Percentiles rank a stretch among this genome's conserved stretches.
phyloP scores from a whole-genome alignment of 1,140 invertebrate species.

The Orussus abietinus region DNA sequence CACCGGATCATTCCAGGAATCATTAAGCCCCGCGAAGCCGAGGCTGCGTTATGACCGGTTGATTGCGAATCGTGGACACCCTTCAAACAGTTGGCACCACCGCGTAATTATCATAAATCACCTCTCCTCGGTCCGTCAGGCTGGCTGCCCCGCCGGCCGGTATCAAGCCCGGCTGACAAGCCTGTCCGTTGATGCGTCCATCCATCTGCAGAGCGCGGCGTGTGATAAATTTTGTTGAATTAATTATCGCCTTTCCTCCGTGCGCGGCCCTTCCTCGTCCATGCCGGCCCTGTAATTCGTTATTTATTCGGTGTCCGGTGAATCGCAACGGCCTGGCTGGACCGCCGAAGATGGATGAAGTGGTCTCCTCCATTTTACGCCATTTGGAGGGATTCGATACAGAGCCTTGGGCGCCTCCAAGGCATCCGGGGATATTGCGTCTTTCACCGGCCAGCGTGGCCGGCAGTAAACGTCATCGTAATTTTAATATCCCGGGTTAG shows the following conservation, averaged over 20 bases:
- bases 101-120: constrained; percentile 45
- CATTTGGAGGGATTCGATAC: too few species aligned
- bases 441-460: too few species aligned
- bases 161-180: constrained; percentile 26
- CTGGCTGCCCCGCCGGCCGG: constrained; percentile 25
- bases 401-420: too few species aligned
- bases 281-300: constrained; percentile 31
- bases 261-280: constrained; percentile 21
- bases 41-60: constrained; percentile 30
- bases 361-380: too few species aligned
- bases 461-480: too few species aligned
- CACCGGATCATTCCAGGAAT: constrained; percentile 41
- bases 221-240: constrained; percentile 45
- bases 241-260: constrained; percentile 48
- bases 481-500: too few species aligned
- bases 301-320: constrained; percentile 15
- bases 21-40: constrained; percentile 31
- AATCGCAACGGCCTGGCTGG: too few species aligned
- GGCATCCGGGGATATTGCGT: too few species aligned
- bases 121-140: constrained; percentile 28
- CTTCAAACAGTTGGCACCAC: constrained; percentile 34
- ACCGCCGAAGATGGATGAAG: too few species aligned
- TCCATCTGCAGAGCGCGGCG: constrained; percentile 8
- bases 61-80: constrained; percentile 39
- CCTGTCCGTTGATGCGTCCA: constrained; percentile 26